Evolutionary conservation across 2,797 vertebrate species (phyloP), one percentile per base, ranked within the genome.

Genomic region (Gallinago solitaria): DNA sequence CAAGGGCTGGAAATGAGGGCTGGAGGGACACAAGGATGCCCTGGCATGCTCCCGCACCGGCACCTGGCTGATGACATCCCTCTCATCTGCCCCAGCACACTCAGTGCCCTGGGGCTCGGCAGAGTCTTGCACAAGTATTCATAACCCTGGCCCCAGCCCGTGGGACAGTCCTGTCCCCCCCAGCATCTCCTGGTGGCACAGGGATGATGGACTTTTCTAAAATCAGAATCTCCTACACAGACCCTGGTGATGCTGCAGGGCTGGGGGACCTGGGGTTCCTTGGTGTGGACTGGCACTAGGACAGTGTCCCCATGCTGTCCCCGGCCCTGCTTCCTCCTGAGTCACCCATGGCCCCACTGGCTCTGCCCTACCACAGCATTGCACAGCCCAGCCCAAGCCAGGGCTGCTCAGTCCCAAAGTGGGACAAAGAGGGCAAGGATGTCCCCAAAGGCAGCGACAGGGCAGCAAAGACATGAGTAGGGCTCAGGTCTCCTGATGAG

Each of bases 1-100:
- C 53, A 24, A 5, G 1, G 32, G 30, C 43, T 81, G 82, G 53
- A 75, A 54, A 27, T 1, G 6, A 51, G 25, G 23, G 21, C 80
- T 90, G 77, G 30, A 39, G 61, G 60, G 60, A 74, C 67, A 65
- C 24, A n/a, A 23, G 33, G 69, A 56, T 60, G 43, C 18, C 37
- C 24, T 67, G 89, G 39, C 30, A 16, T 0, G 1, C 12, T 59
- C 77, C 57, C 0, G 0, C 0, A 1, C 47, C 0, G 4, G 33
- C 0, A 0, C 32, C 56, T 88, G 61, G 18, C 61, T 86, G 16
- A 35, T 3, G 6, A 53, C 41, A 37, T 10, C 48, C 45, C 35
- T 70, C 57, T 70, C 28, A 43, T 35, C 61, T 1, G 2, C 50
- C 15, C 33, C 0, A 0, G 25, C 53, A 21, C 1, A 2, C 45